phyloP scores from a whole-genome alignment of 92 coral and sea anemone genomes.

The Micromussa lordhowensis region DNA sequence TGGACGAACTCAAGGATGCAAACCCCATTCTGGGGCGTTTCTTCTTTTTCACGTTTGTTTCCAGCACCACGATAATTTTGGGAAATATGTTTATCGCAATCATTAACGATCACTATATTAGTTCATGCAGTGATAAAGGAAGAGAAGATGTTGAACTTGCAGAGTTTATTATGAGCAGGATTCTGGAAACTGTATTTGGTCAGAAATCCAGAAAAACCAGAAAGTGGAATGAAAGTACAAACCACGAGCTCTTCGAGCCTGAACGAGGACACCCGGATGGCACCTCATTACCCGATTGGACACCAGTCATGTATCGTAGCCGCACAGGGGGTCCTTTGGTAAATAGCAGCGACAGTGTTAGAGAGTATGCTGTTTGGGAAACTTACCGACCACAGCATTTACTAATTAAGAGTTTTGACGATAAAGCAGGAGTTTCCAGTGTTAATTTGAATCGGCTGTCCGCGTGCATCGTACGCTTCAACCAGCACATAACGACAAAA shows the following conservation, averaged over 20 bases:
- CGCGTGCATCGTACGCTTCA: background rate
- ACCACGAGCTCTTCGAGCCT: constrained; percentile 17
- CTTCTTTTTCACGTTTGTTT: constrained; percentile 9
- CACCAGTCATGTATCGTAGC: constrained; percentile 13
- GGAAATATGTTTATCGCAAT: constrained; percentile 19
- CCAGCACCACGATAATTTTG: background rate
- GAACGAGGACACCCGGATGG: background rate
- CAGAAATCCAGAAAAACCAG: background rate
- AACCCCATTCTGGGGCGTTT: background rate
- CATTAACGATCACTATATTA: constrained; percentile 7
- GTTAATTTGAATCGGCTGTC: background rate
- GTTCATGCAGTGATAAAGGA: background rate
- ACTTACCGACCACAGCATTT: constrained; percentile 3
- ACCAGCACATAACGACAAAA: background rate
- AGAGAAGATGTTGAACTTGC: constrained; percentile 12
- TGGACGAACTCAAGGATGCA: background rate
- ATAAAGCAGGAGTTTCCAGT: background rate
- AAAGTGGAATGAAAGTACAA: background rate
- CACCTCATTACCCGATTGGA: background rate
- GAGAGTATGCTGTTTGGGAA: constrained; percentile 1
- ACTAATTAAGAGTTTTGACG: background rate
- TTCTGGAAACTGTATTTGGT: constrained; percentile 4
- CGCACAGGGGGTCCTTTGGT: background rate
- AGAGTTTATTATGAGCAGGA: background rate
- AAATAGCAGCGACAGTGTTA: background rate